Percentiles rank a stretch among this genome's conserved stretches.
phyloP scores from a whole-genome alignment of 2,113 vertebrate species.

The Casuarius casuarius region DNA sequence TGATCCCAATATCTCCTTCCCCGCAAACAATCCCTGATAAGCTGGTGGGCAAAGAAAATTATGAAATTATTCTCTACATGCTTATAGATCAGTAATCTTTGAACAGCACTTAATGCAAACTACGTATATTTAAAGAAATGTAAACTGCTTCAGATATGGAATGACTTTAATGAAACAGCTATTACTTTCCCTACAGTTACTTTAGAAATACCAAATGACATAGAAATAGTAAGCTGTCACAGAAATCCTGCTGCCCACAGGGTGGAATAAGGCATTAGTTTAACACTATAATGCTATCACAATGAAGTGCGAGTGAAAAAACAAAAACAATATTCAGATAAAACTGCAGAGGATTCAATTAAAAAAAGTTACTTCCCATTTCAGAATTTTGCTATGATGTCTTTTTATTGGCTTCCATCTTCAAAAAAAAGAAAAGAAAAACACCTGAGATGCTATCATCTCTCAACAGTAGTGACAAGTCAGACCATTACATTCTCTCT shows the following conservation, averaged over 20 bases:
- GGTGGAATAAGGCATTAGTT: not conserved
- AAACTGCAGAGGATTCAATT: not conserved
- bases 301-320: not conserved
- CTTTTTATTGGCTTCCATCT: not conserved
- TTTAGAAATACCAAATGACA: not conserved
- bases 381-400: not conserved
- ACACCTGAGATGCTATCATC: not conserved
- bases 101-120: not conserved
- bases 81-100: not conserved
- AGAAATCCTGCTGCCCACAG: not conserved
- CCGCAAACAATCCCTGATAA: not conserved
- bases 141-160: not conserved
- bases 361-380: not conserved
- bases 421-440: not conserved
- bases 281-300: not conserved
- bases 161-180: not conserved
- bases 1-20: not conserved
- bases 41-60: not conserved
- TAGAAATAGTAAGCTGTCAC: not conserved
- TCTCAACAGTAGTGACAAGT: not conserved
- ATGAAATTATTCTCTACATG: not conserved
- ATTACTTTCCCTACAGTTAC: not conserved
- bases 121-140: not conserved
- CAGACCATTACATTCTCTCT: not conserved
- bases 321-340: not conserved